A percentile compares a stretch with the other conserved stretches of the same genome.
phyloP scores from a whole-genome alignment of 2,113 vertebrate species.

The Pseudopodoces humilis region DNA sequence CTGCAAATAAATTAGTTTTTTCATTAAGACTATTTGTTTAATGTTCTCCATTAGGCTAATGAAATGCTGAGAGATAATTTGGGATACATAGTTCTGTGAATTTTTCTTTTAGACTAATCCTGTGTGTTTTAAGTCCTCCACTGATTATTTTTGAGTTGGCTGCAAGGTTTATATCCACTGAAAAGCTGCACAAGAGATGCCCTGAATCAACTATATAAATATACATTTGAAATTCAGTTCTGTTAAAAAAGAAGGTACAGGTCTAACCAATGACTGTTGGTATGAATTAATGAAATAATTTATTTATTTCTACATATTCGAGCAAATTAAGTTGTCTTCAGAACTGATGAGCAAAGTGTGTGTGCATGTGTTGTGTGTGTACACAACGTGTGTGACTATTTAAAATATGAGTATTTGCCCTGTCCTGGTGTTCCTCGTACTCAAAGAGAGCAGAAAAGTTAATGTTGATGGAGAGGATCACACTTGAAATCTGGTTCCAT shows the following conservation, averaged over 20 bases:
- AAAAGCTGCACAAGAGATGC: background rate
- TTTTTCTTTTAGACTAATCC: conserved; percentile 36
- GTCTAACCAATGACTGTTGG: background rate
- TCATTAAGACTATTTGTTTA: conserved; percentile 31
- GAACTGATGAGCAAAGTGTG: background rate
- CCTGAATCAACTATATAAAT: background rate
- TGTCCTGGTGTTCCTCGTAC: background rate
- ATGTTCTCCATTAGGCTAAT: conserved; percentile 20
- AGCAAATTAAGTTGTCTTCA: background rate
- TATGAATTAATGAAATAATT: background rate
- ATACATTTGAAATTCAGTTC: background rate
- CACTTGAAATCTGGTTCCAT: background rate
- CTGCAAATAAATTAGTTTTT: conserved; percentile 41
- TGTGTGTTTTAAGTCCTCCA: background rate
- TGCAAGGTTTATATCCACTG: background rate
- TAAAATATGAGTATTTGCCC: background rate
- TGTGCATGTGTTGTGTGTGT: background rate
- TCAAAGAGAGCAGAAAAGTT: background rate
- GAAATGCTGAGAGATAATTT: conserved; percentile 15
- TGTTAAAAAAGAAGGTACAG: background rate
- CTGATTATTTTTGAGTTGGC: background rate
- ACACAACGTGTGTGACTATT: background rate
- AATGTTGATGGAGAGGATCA: background rate
- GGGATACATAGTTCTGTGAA: background rate
- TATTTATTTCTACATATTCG: background rate